Base-by-base conservation (phyloP, 2,888 invertebrate species). In the Hypolimnas misippus region DNA sequence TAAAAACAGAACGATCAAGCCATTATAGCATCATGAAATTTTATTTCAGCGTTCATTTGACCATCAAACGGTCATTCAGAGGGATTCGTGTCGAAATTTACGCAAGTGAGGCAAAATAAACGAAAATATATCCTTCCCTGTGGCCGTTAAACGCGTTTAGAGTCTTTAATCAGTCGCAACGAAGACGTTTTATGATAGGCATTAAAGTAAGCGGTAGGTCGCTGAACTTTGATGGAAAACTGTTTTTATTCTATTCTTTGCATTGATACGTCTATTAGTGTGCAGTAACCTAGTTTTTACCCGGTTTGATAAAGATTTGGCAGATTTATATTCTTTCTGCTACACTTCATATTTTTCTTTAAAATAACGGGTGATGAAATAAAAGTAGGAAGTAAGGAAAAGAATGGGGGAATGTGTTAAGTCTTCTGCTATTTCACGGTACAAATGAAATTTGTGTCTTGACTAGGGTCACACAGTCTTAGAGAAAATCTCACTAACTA, bases 111-210 rank as follows among this genome's bases (percentile, higher is more conserved):
- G 68, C 67, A 70, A 72, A 71, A 72, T 67, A 72, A 70, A 73
- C 67, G 63, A 60, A 65, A 66, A 68, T 66, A 68, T 70, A 74
- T 73, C 73, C 72, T 71, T 74, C 77, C 68, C 65, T 14, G 21
- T 6, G 49, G 74, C 72, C 73, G 76, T 79, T 77, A 79, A 81
- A 81, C 59, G 69, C 65, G 63, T 57, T 65, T 60, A 62, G 60
- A 66, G 69, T 67, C 69, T 70, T 84, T 84, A 85, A 87, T 86
- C 83, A 84, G 79, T 72, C 79, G 77, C 83, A 67, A 63, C 70
- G 83, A 82, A 78, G 77, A 72, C 70, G 74, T 72, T 89, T 89
- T 85, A 88, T 79, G 81, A 76, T 84, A 81, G 82, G 82, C 82
- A 86, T 79, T 81, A 87, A 88, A 82, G 64, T 63, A 63, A 67